Base-by-base conservation (phyloP, 2,888 invertebrate species). In the Prenolepis imparis region DNA sequence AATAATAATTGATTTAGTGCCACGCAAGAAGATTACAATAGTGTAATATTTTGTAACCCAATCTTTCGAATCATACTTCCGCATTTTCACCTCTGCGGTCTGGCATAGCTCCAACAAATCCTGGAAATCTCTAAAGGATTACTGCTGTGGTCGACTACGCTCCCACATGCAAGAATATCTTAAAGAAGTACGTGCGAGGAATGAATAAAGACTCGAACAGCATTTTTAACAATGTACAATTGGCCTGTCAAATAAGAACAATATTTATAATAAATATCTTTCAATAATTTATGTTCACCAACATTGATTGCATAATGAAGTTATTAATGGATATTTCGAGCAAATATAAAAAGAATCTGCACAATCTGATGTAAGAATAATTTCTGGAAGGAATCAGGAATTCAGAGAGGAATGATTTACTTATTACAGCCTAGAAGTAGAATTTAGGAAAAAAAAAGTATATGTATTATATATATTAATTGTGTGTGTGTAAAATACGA, bases 121-220 rank as follows among this genome's bases (percentile, higher is more conserved):
- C 72, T 21, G 48, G 59, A 80, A 80, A 80, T 80, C 78, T 80
- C 72, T 41, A 72, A 72, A 80, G 78, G 72, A 80, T 80, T 80
- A 72, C 59, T 36, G n/a, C 44, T 59, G 24, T 59, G 73, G 59
- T 28, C 59, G 72, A 44, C 72, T 61, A 44, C 1, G 41, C 32
- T 61, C 59, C 11, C 32, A 52, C 72, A 59, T 36, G 72, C 32
- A 61, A 72, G 59, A 39, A 61, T 72, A 80, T 59, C 24, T 44
- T 36, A 18, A 80, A 72, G 78, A 80, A 61, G 36, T 72, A 80
- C 9, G 44, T 18, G 24, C 57, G 6, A 55, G 28, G 1, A 9
- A 15, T 3, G 44, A 61, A 57, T 12, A 24, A 52, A 32, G 18
- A 80, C 5, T 61, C 5, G 9, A 48, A 44, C 67, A 39, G 18